Evolutionary conservation across 1,140 invertebrate species (phyloP).

Genomic region (Euglossa dilemma): DNA sequence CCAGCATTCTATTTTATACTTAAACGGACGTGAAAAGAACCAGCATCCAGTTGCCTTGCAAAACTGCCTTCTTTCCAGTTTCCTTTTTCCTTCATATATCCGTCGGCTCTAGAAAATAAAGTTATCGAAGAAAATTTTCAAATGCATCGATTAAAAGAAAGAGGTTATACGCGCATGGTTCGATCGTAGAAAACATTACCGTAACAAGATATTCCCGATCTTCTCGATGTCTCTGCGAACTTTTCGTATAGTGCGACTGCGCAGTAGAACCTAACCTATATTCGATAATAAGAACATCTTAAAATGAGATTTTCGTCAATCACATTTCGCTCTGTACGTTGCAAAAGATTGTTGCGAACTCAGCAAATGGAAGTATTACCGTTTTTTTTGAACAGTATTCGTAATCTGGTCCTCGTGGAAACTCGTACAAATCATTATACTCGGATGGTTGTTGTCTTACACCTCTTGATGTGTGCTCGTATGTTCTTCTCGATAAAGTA

Average conservation of each 20-base stretch:
- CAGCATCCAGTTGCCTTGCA: not conserved
- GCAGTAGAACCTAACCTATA: not conserved
- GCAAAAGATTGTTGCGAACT: not conserved
- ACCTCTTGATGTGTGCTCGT: constrained; percentile 49
- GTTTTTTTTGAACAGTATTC: too few species aligned
- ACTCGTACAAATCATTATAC: not conserved
- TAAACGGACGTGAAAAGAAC: not conserved
- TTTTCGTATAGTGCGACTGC: too few species aligned
- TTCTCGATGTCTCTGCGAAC: too few species aligned
- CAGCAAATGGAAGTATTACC: not conserved
- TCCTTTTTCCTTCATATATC: too few species aligned
- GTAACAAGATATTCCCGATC: too few species aligned
- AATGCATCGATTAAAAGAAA: too few species aligned
- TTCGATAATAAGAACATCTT: not conserved
- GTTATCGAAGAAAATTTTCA: too few species aligned
- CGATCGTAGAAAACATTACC: too few species aligned
- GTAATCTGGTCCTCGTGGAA: not conserved
- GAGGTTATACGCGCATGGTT: too few species aligned
- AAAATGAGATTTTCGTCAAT: not conserved
- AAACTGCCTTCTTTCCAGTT: not conserved
- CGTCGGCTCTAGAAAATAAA: not conserved
- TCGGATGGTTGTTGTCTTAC: not conserved
- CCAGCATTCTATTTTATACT: constrained; percentile 25
- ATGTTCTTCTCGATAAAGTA: constrained; percentile 61
- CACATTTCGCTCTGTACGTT: too few species aligned